Percentiles rank a stretch among this genome's conserved stretches.
Conservation (phyloP, 1,140 invertebrate genomes). For the Drosophila virilis region DNA sequence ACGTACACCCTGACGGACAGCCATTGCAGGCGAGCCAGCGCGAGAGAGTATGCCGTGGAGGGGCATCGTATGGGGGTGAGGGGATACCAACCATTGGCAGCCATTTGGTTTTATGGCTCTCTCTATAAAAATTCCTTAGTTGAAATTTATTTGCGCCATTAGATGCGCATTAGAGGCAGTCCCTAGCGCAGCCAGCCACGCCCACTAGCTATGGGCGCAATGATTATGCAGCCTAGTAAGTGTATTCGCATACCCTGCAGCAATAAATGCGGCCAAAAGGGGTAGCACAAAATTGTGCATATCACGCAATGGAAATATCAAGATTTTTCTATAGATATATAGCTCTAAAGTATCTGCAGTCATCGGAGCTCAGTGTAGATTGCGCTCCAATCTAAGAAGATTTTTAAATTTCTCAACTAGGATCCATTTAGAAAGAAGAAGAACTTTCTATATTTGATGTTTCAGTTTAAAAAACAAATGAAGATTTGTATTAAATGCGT, state of each 20-base stretch:
- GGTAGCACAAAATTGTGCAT: not conserved
- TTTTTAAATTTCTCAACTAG: too few relatives aligned
- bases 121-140: constrained; percentile 83
- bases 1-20: constrained; percentile 27
- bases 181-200: constrained; percentile 37
- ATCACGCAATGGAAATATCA: too few relatives aligned
- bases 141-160: constrained; percentile 83
- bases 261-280: not conserved
- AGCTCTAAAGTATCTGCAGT: too few relatives aligned
- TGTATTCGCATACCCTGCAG: constrained; percentile 19
- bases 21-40: not conserved
- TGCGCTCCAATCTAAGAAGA: too few relatives aligned
- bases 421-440: too few relatives aligned
- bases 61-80: not conserved
- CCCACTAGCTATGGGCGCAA: constrained; percentile 35
- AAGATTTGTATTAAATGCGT: too few relatives aligned
- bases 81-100: constrained; percentile 67
- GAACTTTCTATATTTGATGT: too few relatives aligned
- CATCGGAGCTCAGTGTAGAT: too few relatives aligned
- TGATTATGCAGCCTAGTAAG: constrained; percentile 70
- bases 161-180: constrained; percentile 74
- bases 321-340: too few relatives aligned
- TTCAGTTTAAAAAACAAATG: too few relatives aligned
- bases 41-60: not conserved
- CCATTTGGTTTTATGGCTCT: constrained; percentile 78